Conservation (phyloP, 1,140 invertebrate species). For the Lepeophtheirus salmonis region DNA sequence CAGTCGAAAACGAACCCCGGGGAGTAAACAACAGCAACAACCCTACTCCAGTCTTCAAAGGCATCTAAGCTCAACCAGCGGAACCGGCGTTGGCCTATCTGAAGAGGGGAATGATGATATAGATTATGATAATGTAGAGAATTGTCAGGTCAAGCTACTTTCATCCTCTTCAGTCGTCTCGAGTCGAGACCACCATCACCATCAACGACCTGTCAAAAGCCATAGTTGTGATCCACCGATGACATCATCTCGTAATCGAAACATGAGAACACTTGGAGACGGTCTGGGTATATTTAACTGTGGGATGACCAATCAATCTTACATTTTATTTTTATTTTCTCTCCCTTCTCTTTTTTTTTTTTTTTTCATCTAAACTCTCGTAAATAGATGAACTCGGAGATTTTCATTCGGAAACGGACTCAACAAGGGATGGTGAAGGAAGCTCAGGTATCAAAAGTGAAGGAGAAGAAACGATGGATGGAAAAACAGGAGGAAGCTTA, state of each 20-base stretch:
- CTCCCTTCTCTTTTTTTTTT: not conserved
- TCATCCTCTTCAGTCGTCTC: not conserved
- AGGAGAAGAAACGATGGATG: constrained; percentile 58
- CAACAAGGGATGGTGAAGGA: constrained; percentile 25
- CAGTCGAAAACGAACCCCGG: constrained; percentile 3
- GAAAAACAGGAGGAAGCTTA: constrained; percentile 34
- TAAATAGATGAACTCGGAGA: not conserved
- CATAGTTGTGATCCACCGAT: not conserved
- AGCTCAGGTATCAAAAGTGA: constrained; percentile 56
- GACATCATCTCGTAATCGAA: not conserved
- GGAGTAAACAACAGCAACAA: not conserved
- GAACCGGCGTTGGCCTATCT: not conserved
- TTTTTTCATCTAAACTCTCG: not conserved
- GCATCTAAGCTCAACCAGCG: not conserved
- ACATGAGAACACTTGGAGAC: not conserved
- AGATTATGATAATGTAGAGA: constrained; percentile 16
- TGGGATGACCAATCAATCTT: no score
- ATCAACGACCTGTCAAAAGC: not conserved
- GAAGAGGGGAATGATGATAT: not conserved
- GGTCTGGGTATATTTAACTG: no score
- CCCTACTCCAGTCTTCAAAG: not conserved
- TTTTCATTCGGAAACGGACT: not conserved
- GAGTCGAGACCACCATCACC: not conserved
- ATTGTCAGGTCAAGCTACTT: not conserved
- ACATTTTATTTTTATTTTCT: no score